These are phyloP conservation scores for Melikaiella ostensackeni DNA, from an alignment of 2,888 invertebrate species.

Conservation along the genomic window DNA sequence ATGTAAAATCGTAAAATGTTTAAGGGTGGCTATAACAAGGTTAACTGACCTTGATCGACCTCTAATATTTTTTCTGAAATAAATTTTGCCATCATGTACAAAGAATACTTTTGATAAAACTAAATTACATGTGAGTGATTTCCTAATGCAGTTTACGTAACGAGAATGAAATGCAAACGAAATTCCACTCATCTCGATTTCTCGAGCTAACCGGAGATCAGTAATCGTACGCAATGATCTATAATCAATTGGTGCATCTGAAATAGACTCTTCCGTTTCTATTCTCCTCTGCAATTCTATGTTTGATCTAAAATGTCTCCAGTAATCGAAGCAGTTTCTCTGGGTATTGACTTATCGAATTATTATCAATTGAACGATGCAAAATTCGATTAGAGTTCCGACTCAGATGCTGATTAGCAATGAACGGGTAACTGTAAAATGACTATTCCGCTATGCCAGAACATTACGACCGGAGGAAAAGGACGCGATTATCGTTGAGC, in stretches of 20 bases:
- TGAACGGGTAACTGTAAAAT: slow-evolving; percentile 66
- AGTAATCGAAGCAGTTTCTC: neutral
- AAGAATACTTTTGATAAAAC: neutral
- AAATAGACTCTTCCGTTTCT: neutral
- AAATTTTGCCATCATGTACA: too few relatives aligned
- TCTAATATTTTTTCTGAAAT: too few relatives aligned
- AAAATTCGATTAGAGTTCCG: slow-evolving; percentile 7
- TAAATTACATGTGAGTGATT: neutral
- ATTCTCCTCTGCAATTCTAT: too few relatives aligned
- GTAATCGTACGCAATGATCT: neutral
- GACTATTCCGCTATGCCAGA: slow-evolving; percentile 68
- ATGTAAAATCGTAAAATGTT: too few relatives aligned
- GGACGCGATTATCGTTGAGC: slow-evolving; percentile 58
- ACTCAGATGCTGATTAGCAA: slow-evolving; percentile 3
- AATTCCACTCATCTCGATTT: neutral
- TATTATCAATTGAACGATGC: neutral
- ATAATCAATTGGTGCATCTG: neutral
- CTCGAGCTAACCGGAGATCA: neutral
- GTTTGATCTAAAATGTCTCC: neutral
- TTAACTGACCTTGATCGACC: too few relatives aligned
- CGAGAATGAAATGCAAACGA: neutral
- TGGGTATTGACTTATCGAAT: neutral
- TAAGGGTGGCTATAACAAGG: too few relatives aligned
- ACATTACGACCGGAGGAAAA: slow-evolving; percentile 58
- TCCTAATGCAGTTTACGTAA: neutral